These are phyloP conservation scores for Hypotaenidia okinawae DNA, from an alignment of 2,797 vertebrate species.

Conservation along the genomic window DNA sequence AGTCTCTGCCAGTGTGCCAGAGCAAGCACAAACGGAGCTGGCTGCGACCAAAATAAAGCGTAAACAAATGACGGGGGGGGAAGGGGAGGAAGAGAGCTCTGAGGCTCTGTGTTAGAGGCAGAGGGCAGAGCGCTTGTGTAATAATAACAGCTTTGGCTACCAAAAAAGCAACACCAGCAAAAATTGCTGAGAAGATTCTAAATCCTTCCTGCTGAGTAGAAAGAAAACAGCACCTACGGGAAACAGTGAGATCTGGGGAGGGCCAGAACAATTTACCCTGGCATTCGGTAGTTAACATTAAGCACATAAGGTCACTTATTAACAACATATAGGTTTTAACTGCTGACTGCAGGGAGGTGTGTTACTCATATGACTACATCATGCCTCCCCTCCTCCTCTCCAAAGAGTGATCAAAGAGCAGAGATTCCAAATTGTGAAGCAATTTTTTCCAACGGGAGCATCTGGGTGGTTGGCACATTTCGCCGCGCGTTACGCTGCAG, in stretches of 20 bases:
- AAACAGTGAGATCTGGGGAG: not conserved
- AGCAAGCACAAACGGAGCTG: not conserved
- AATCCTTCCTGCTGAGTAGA: constrained; percentile 16
- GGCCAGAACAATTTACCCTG: constrained; percentile 1
- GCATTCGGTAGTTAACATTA: constrained; percentile 2
- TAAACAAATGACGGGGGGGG: not conserved
- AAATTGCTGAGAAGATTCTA: constrained; percentile 25
- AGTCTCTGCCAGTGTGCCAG: not conserved
- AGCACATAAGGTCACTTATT: constrained; percentile 30
- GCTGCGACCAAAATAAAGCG: not conserved
- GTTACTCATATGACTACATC: constrained; percentile 54
- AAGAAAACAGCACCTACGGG: constrained; percentile 39
- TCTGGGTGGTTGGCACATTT: constrained; percentile 74
- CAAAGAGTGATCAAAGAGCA: constrained; percentile 73
- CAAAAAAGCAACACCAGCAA: constrained; percentile 37
- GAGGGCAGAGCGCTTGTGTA: not conserved
- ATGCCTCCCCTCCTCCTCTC: constrained; percentile 68
- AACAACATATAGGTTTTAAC: constrained; percentile 18
- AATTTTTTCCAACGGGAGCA: constrained; percentile 80
- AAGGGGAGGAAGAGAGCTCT: not conserved
- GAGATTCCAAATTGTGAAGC: constrained; percentile 78
- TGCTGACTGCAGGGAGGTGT: constrained; percentile 60
- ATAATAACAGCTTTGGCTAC: constrained; percentile 16
- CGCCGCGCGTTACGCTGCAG: not conserved
- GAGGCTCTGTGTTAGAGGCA: not conserved